Base-by-base conservation (phyloP, 2,888 invertebrate species). In the Phaonia tiefii region DNA sequence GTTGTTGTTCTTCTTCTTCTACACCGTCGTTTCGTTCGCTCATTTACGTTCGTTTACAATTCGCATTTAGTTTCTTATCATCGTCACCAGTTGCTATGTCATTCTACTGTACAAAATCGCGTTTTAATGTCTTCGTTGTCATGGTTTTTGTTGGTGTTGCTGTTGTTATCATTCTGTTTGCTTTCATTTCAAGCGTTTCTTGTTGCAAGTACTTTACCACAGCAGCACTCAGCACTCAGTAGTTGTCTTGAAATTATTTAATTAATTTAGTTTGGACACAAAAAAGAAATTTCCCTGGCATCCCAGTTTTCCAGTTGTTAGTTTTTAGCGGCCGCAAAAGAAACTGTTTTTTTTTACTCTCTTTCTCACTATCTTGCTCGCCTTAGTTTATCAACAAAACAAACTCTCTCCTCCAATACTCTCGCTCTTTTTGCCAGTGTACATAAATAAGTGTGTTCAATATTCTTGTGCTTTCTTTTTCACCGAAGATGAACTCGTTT, bases 61-160 rank as follows among this genome's bases (percentile, higher is more conserved):
- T 13, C 26, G n/a, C 13, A n/a, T n/a, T 44, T 8, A 44, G 44
- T 44, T 56, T 56, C 58, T 71, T 56, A 4, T 71, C 69, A 20
- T 71, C 70, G 76, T 77, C 74, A 71, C 31, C 37, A 75, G 81
- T 78, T 81, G 75, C 78, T 81, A 75, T 72, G 78, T 71, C 78
- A 51, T 20, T 75, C 46, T 25, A 42, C 31, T 72, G 56, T 51
- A 73, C 70, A 76, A n/a, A n/a, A 49, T 73, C 72, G 65, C 60
- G 46, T 42, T n/a, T n/a, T 58, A 49, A 26, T 70, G 70, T n/a
- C 20, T 56, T 54, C 63, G n/a, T 44, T 54, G 11, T 51, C 58
- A 15, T 31, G 0, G 11, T 66, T 26, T 74, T 11, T 44, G 15
- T 51, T 17, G 17, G 37, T 74, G 54, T n/a, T 31, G 25, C 49